Conservation (phyloP, 2,888 invertebrate species). For the Chloroclystis v-ata region DNA sequence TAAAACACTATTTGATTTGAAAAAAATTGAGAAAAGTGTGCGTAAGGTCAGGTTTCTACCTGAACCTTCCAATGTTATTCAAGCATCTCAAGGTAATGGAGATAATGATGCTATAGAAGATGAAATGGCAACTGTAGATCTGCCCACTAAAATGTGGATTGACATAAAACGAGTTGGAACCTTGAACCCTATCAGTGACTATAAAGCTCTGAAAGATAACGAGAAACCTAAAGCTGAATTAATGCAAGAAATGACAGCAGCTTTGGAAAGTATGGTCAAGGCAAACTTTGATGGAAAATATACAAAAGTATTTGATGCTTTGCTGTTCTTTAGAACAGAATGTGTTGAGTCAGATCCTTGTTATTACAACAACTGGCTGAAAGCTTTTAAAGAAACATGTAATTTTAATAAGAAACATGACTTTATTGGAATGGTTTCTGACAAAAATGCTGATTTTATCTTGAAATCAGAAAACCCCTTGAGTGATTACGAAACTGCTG, state of each 20-base stretch:
- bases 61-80: conserved; percentile 24
- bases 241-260: conserved; percentile 51
- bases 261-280: conserved; percentile 59
- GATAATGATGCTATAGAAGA: conserved; percentile 23
- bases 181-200: conserved; percentile 80
- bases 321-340: conserved; percentile 55
- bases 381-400: conserved; percentile 52
- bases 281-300: conserved; percentile 60
- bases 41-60: conserved; percentile 32
- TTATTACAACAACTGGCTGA: conserved; percentile 62
- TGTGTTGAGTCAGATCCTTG: conserved; percentile 54
- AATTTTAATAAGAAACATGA: conserved; percentile 45
- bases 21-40: conserved; percentile 54
- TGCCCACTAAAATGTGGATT: conserved; percentile 38
- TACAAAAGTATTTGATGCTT: conserved; percentile 54
- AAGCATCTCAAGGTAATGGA: conserved; percentile 17
- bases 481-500: conserved; percentile 49
- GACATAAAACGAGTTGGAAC: conserved; percentile 73
- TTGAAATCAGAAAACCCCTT: conserved; percentile 55
- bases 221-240: conserved; percentile 53
- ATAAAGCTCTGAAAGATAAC: conserved; percentile 58
- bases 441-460: conserved; percentile 55
- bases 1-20: conserved; percentile 69
- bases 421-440: conserved; percentile 45
- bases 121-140: conserved; percentile 44